Evolutionary conservation across 2,888 invertebrate genomes (phyloP).

Genomic region (Diaprepes abbreviatus): DNA sequence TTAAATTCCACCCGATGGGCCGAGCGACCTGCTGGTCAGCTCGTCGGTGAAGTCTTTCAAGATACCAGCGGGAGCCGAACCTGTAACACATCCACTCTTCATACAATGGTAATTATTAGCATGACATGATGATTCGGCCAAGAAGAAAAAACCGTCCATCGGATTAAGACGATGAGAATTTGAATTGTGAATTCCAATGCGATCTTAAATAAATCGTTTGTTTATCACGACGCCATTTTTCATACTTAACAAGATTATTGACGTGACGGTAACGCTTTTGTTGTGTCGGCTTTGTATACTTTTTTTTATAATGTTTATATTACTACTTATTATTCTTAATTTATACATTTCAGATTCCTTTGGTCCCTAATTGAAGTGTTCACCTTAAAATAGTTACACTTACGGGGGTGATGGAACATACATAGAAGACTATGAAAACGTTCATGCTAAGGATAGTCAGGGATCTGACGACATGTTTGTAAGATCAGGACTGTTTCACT

Average conservation of each 20-base stretch:
- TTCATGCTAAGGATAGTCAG: too few species aligned
- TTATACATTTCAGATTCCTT: too few species aligned
- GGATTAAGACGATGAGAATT: constrained; percentile 58
- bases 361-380: too few species aligned
- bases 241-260: constrained; percentile 51
- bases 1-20: constrained; percentile 46
- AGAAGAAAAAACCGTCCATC: constrained; percentile 50
- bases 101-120: constrained; percentile 62
- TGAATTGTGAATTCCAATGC: constrained; percentile 55
- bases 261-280: constrained; percentile 25
- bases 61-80: constrained; percentile 60
- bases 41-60: constrained; percentile 56
- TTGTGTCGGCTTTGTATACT: constrained; percentile 20
- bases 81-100: constrained; percentile 59
- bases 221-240: constrained; percentile 56
- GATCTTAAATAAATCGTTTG: constrained; percentile 53
- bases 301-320: too few species aligned
- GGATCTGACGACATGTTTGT: too few species aligned
- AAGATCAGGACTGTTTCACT: too few species aligned
- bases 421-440: too few species aligned
- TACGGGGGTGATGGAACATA: too few species aligned
- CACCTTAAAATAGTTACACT: too few species aligned
- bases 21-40: constrained; percentile 46
- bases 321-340: too few species aligned
- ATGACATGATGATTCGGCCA: constrained; percentile 59